A percentile compares a stretch with the other conserved stretches of the same genome.
Conservation (phyloP, 2,888 invertebrate species). For the Magallana nippona region DNA sequence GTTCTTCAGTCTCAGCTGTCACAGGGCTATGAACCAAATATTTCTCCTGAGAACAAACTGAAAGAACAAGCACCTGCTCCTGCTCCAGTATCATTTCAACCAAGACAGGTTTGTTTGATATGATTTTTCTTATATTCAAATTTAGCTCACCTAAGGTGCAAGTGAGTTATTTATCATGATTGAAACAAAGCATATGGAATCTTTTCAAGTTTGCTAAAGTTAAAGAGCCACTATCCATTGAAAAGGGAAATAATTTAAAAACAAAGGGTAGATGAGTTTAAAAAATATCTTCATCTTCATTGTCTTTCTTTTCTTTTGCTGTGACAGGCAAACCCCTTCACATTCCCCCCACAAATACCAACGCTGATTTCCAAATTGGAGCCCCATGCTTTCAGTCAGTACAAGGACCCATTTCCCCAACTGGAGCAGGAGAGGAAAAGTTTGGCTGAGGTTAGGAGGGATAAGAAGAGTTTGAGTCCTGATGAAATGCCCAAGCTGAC, state of each 20-base stretch:
- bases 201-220: no score
- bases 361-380: constrained; percentile 35
- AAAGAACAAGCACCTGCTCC: constrained; percentile 17
- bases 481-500: constrained; percentile 62
- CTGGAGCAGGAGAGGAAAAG: constrained; percentile 10
- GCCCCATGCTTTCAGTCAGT: constrained; percentile 42
- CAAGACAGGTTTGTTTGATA: constrained; percentile 2
- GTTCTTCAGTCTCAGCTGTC: constrained; percentile 35
- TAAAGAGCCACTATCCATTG: no score
- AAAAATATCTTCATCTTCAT: background rate
- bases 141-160: no score
- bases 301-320: background rate
- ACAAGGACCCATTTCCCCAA: constrained; percentile 25
- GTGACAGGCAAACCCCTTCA: constrained; percentile 47
- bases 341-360: constrained; percentile 47
- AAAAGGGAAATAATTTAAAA: no score
- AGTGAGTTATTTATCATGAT: no score
- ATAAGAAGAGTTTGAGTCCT: constrained; percentile 54
- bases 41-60: constrained; percentile 16
- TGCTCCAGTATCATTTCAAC: constrained; percentile 34
- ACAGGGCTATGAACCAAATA: constrained; percentile 25
- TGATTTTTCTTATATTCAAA: no score
- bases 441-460: background rate
- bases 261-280: no score
- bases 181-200: no score